Percentiles rank a stretch among this genome's conserved stretches.
phyloP scores from a whole-genome alignment of 1,140 invertebrate genomes.

The Orchestia grillus region DNA sequence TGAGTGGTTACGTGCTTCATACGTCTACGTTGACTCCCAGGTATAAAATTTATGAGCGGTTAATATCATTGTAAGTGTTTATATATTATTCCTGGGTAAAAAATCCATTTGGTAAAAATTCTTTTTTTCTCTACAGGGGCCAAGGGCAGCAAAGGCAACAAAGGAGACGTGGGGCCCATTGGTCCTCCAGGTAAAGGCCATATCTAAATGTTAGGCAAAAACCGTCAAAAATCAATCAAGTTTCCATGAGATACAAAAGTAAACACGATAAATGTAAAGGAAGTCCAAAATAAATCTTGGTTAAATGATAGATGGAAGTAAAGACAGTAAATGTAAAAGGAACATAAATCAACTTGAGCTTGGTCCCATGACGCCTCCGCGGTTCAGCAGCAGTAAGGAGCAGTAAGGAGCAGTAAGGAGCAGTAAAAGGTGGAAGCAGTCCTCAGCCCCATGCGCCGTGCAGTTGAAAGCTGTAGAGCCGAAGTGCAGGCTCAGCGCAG shows the following conservation, averaged over 20 bases:
- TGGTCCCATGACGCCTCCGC: neutral
- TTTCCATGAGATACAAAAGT: too few species aligned
- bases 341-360: neutral
- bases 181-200: constrained; percentile 55
- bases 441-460: too few species aligned
- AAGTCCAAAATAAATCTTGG: neutral
- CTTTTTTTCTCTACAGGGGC: neutral
- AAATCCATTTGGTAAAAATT: neutral
- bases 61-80: neutral
- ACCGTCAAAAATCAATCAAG: too few species aligned
- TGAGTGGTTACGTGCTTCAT: too few species aligned
- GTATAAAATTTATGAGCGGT: neutral
- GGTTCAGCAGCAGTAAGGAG: too few species aligned
- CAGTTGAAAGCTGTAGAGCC: too few species aligned
- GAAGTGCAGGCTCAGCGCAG: too few species aligned
- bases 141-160: constrained; percentile 48
- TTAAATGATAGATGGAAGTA: neutral
- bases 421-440: too few species aligned
- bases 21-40: neutral
- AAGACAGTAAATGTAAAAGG: neutral
- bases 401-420: too few species aligned
- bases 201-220: neutral
- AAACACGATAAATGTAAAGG: neutral
- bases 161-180: constrained; percentile 22
- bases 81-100: neutral